Base-by-base conservation (phyloP, 2,797 vertebrate species). In the Limnodromus scolopaceus region DNA sequence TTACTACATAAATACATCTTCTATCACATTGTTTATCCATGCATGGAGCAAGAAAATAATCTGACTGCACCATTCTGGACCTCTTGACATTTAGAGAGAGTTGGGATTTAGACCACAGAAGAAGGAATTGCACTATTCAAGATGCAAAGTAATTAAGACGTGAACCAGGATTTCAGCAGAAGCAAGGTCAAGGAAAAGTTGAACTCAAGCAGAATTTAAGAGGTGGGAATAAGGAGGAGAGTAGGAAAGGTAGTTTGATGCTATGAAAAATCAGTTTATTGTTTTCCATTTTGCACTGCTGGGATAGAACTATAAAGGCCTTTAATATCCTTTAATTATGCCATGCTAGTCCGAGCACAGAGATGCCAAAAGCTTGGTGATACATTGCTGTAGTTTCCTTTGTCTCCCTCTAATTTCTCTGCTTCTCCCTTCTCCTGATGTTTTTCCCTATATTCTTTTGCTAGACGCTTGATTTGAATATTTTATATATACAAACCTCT, bases 41-140 rank as follows among this genome's bases (percentile, higher is more conserved):
- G 93, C 94, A 95, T 92, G 90, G 95, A 96, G 68, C 55, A 92
- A 95, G 90, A 89, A 94, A 95, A 96, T 96, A 97, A 92, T 96
- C 93, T 97, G 85, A 90, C 90, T 95, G 39, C 84, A 83, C 75
- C 86, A 92, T 92, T 96, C 90, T 89, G 88, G 84, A 95, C 93
- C 90, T 89, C 71, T 91, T 96, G 93, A 95, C 94, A 94, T 96
- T 94, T 94, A 83, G 71, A 91, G 69, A 84, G 83, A 85, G 84
- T 87, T 97, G 81, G 75, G 88, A 94, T 96, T 94, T 94, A 83
- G 75, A 88, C 38, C 3, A 6, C 54, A 71, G 81, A 94, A 41
- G 71, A 36, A 95, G 81, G 88, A 94, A 96, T 91, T 77, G 57
- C 77, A 58, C 48, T 80, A 92, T 89, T 95, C 89, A 87, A 89